Conservation (phyloP, 1,140 invertebrate genomes). For the Lerema accius region DNA sequence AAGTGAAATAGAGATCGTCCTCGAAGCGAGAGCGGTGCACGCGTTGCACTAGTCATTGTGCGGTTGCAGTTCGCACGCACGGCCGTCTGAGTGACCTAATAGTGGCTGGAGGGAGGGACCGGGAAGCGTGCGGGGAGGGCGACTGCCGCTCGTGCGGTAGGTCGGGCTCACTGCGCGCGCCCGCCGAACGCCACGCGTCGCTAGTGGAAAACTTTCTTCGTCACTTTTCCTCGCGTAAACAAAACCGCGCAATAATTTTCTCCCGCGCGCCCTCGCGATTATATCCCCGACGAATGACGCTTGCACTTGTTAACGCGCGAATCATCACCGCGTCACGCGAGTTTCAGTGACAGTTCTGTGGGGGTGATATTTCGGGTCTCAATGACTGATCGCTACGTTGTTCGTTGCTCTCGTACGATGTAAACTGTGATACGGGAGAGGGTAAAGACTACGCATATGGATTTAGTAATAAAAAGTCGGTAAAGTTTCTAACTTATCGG, state of each 20-base stretch:
- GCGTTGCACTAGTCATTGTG: conserved; percentile 80
- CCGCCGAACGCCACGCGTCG: conserved; percentile 64
- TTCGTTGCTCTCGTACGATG: conserved; percentile 40
- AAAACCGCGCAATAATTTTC: conserved; percentile 46
- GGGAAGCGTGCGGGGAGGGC: conserved; percentile 72
- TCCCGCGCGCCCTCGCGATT: conserved; percentile 19
- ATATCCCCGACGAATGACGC: conserved; percentile 15
- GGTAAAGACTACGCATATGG: conserved; percentile 74
- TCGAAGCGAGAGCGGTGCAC: conserved; percentile 81
- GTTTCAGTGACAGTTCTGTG: conserved; percentile 50
- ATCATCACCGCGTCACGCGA: conserved; percentile 12
- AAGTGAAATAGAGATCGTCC: conserved; percentile 82
- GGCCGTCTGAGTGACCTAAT: conserved; percentile 79
- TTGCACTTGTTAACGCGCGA: conserved; percentile 7
- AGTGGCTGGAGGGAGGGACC: conserved; percentile 78
- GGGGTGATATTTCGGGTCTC: conserved; percentile 38
- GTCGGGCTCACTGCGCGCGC: conserved; percentile 78
- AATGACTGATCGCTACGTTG: conserved; percentile 47
- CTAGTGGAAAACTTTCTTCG: conserved; percentile 79
- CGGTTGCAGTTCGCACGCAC: conserved; percentile 77
- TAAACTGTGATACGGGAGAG: conserved; percentile 57
- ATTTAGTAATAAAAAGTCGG: conserved; percentile 81
- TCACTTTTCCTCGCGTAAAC: conserved; percentile 78
- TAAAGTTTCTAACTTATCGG: conserved; percentile 66
- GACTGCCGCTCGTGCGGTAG: conserved; percentile 75